Conservation (phyloP, 2,888 invertebrate genomes). For the Aleiodes testaceus region DNA sequence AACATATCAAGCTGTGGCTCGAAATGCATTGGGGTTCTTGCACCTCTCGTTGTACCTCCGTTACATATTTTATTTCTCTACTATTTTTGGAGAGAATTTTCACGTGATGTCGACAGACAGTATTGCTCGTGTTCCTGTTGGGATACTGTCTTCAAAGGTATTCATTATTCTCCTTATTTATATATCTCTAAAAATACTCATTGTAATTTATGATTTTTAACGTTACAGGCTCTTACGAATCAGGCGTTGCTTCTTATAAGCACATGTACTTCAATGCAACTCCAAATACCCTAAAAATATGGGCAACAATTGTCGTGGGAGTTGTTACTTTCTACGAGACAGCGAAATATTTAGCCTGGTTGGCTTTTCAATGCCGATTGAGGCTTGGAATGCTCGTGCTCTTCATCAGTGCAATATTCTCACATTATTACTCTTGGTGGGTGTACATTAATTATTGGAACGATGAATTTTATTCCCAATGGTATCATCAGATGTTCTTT, state of each 20-base stretch:
- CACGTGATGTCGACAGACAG: conserved; percentile 78
- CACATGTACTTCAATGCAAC: conserved; percentile 83
- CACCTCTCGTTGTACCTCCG: conserved; percentile 75
- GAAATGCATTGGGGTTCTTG: conserved; percentile 66
- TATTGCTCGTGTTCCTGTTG: conserved; percentile 84
- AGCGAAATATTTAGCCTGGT: conserved; percentile 75
- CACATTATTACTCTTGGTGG: conserved; percentile 83
- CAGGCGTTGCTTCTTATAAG: conserved; percentile 81
- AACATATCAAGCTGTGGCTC: conserved; percentile 65
- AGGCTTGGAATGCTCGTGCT: conserved; percentile 78
- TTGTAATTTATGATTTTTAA: conserved; percentile 20
- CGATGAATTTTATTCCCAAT: conserved; percentile 81
- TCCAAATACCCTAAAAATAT: conserved; percentile 79
- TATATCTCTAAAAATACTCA: neutral
- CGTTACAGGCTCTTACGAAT: conserved; percentile 78
- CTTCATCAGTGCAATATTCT: conserved; percentile 78
- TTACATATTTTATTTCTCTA: conserved; percentile 78
- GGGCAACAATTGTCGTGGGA: conserved; percentile 77
- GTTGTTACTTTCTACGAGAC: conserved; percentile 79
- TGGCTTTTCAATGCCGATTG: conserved; percentile 75
- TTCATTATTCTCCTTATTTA: neutral
- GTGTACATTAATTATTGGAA: conserved; percentile 82
- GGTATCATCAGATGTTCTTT: conserved; percentile 80
- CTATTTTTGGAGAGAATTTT: conserved; percentile 81
- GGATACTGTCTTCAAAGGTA: conserved; percentile 85